Evolutionary conservation across 1,140 invertebrate genomes (phyloP).

Genomic region (Drosophila punjabiensis): DNA sequence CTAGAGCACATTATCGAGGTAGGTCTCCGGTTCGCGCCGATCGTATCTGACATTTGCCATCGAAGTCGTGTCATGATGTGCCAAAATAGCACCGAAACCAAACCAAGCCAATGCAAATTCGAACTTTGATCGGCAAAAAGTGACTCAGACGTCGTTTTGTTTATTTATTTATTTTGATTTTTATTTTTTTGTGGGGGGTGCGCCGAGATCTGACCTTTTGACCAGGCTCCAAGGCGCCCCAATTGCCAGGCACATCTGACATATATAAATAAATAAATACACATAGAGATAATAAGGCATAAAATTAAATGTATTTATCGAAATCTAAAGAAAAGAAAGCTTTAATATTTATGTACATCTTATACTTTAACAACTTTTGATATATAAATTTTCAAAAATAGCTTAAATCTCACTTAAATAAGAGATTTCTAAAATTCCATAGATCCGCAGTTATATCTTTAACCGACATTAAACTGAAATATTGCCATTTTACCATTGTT

Average conservation of each 20-base stretch:
- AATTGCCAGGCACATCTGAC: constrained; percentile 43
- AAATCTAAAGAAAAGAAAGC: neutral
- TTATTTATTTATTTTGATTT: constrained; percentile 28
- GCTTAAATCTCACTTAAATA: neutral
- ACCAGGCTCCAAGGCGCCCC: constrained; percentile 67
- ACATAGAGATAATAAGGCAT: neutral
- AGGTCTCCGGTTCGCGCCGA: constrained; percentile 39
- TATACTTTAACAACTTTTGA: neutral
- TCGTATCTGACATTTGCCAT: constrained; percentile 42
- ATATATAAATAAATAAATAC: constrained; percentile 13
- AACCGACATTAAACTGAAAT: neutral
- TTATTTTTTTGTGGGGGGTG: constrained; percentile 24
- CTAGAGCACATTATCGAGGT: constrained; percentile 85
- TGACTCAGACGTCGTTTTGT: constrained; percentile 24
- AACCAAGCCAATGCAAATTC: constrained; percentile 38
- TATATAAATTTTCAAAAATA: neutral
- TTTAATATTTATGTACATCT: neutral
- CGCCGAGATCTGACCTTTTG: constrained; percentile 68
- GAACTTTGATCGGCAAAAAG: constrained; percentile 7
- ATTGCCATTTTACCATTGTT: neutral
- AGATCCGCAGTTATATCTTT: neutral
- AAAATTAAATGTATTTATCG: neutral
- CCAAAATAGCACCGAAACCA: constrained; percentile 18
- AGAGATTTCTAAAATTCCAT: no score
- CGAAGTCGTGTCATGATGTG: constrained; percentile 42